Conservation (phyloP, 2,888 invertebrate species). For the Morpho helenor region DNA sequence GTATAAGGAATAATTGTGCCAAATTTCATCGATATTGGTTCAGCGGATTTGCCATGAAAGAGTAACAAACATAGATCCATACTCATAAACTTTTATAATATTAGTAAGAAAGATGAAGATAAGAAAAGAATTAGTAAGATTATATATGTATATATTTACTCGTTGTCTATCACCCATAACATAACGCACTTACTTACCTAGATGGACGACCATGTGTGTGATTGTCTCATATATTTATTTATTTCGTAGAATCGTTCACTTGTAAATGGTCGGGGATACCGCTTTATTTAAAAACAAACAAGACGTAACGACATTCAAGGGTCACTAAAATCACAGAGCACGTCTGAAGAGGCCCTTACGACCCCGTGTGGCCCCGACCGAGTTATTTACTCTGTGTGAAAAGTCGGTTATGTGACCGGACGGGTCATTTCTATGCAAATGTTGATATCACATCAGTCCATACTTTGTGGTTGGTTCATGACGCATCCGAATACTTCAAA, state of each 20-base stretch:
- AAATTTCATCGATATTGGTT: too few species aligned
- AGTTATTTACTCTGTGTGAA: conserved; percentile 65
- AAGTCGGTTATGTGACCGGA: conserved; percentile 55
- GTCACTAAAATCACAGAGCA: conserved; percentile 12
- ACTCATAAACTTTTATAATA: not conserved
- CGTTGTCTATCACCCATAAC: too few species aligned
- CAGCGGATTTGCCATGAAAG: too few species aligned
- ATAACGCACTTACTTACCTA: too few species aligned
- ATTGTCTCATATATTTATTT: too few species aligned
- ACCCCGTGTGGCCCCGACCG: conserved; percentile 32
- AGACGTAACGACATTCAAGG: conserved; percentile 2
- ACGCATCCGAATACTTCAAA: conserved; percentile 12
- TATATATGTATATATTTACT: too few species aligned
- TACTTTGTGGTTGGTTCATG: conserved; percentile 20
- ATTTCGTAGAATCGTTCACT: too few species aligned
- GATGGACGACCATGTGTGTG: too few species aligned
- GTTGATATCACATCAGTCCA: conserved; percentile 12
- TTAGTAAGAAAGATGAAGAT: too few species aligned
- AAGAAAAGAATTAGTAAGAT: too few species aligned
- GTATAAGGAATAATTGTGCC: too few species aligned
- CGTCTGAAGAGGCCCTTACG: conserved; percentile 18
- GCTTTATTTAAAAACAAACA: not conserved
- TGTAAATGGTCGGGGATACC: too few species aligned
- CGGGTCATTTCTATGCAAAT: conserved; percentile 75
- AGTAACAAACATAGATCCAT: not conserved